Conservation (phyloP, 2,113 vertebrate genomes). For the Anser brachyrhynchus region DNA sequence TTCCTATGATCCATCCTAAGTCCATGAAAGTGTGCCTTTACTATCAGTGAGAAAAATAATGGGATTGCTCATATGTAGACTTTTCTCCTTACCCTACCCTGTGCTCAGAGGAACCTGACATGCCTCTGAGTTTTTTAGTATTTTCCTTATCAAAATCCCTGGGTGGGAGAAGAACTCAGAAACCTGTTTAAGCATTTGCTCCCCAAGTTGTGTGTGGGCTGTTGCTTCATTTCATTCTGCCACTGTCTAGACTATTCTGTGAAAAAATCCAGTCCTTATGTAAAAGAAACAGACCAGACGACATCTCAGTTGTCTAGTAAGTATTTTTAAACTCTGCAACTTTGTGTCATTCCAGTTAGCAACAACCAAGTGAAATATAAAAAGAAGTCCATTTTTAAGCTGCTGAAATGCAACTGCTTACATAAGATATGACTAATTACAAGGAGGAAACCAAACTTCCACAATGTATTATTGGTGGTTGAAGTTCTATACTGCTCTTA, state of each 20-base stretch:
- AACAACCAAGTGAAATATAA: slow-evolving; percentile 44
- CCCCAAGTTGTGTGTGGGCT: slow-evolving; percentile 42
- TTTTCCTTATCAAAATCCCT: neutral
- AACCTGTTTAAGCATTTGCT: slow-evolving; percentile 56
- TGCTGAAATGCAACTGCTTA: slow-evolving; percentile 19
- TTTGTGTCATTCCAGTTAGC: slow-evolving; percentile 56
- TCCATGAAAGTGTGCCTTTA: neutral
- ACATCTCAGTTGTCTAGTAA: slow-evolving; percentile 49
- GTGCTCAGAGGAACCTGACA: neutral
- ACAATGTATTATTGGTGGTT: neutral
- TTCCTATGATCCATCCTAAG: neutral
- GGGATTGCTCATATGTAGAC: neutral
- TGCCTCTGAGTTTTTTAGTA: neutral
- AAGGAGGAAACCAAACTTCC: slow-evolving; percentile 19
- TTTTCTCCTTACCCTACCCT: neutral
- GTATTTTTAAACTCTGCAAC: slow-evolving; percentile 58
- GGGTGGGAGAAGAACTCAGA: slow-evolving; percentile 11
- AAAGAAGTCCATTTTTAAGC: slow-evolving; percentile 56
- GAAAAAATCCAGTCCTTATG: slow-evolving; percentile 56
- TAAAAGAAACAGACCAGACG: slow-evolving; percentile 52
- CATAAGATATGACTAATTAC: slow-evolving; percentile 59
- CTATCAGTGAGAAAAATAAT: neutral
- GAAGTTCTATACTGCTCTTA: neutral
- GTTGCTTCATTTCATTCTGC: slow-evolving; percentile 53
- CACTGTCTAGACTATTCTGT: slow-evolving; percentile 53